A percentile compares a stretch with the other conserved stretches of the same genome.
Evolutionary conservation across 2,113 vertebrate species (phyloP).

Genomic region (Misgurnus anguillicaudatus): DNA sequence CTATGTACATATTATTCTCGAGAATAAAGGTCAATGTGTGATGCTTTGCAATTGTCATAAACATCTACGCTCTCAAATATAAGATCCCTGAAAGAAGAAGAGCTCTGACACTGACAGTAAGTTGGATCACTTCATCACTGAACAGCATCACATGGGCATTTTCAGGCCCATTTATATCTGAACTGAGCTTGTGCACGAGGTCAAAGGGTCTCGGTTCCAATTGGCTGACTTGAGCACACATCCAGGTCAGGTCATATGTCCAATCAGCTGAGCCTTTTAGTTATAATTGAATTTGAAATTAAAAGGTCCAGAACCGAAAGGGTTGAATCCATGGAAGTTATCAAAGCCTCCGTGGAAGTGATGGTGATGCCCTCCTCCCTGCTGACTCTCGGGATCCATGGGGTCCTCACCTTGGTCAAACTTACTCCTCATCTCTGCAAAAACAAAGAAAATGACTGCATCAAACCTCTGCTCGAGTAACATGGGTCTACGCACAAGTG

Average conservation of each 20-base stretch:
- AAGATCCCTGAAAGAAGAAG: slow-evolving; percentile 43
- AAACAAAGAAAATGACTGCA: slow-evolving; percentile 27
- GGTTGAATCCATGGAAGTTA: slow-evolving; percentile 93
- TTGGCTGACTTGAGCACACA: background rate
- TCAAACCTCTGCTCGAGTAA: no score
- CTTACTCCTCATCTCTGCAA: slow-evolving; percentile 90
- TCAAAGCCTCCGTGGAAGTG: slow-evolving; percentile 88
- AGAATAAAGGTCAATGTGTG: slow-evolving; percentile 55
- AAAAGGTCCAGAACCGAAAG: slow-evolving; percentile 95
- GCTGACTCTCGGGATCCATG: slow-evolving; percentile 93
- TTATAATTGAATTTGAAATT: slow-evolving; percentile 96
- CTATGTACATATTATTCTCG: slow-evolving; percentile 63
- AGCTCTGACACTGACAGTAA: slow-evolving; percentile 42
- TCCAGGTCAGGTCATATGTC: background rate
- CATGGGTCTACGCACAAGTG: no score
- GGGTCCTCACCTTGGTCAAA: slow-evolving; percentile 96
- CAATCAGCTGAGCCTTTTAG: slow-evolving; percentile 68
- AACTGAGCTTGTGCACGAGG: background rate
- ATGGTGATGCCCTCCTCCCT: slow-evolving; percentile 78
- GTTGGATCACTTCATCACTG: slow-evolving; percentile 16
- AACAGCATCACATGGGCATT: background rate
- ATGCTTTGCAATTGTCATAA: slow-evolving; percentile 38
- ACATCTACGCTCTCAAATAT: slow-evolving; percentile 8
- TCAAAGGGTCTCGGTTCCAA: slow-evolving; percentile 49
- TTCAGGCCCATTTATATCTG: background rate